phyloP scores from a whole-genome alignment of 2,113 vertebrate genomes.

The Otis tarda region DNA sequence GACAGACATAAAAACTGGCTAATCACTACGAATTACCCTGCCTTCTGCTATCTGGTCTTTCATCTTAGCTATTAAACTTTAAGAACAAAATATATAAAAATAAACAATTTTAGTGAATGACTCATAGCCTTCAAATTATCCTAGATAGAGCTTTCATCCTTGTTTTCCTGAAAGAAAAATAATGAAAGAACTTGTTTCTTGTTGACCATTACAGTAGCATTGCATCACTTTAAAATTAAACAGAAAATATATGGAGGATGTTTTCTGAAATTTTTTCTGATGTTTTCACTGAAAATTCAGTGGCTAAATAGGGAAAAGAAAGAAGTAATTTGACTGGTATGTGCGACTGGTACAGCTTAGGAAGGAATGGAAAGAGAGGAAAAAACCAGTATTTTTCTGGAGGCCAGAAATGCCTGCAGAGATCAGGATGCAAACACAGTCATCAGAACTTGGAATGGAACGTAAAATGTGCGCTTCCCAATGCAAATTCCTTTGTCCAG shows the following conservation, averaged over 20 bases:
- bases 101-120: neutral
- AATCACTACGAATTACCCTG: neutral
- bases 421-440: neutral
- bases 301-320: neutral
- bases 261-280: neutral
- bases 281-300: neutral
- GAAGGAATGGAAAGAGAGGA: neutral
- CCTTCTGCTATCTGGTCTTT: slow-evolving; percentile 2
- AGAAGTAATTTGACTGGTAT: neutral
- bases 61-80: neutral
- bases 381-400: neutral
- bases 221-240: neutral
- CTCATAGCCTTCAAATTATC: neutral
- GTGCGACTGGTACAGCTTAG: neutral
- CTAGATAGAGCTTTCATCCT: neutral
- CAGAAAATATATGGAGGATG: neutral
- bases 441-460: neutral
- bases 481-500: neutral
- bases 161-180: neutral
- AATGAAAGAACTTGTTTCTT: neutral
- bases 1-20: neutral
- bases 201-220: neutral
- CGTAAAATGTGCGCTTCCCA: neutral
- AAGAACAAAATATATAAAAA: neutral
- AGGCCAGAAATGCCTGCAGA: neutral